Conservation (phyloP, 2,888 invertebrate genomes). For the Macaria liturata region DNA sequence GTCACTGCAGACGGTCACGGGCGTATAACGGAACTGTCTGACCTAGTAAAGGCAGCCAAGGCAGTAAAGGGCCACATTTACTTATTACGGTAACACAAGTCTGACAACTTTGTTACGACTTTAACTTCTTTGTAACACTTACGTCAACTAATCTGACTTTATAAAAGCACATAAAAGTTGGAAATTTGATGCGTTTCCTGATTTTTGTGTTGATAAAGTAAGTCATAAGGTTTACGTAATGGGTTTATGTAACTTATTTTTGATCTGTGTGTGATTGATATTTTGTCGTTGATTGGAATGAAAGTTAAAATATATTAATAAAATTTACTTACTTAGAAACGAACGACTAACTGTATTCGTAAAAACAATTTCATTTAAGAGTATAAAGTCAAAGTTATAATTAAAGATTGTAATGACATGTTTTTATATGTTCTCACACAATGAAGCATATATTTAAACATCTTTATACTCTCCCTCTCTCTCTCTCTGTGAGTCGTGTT, state of each 20-base stretch:
- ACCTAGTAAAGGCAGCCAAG: constrained; percentile 51
- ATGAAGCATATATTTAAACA: too few relatives aligned
- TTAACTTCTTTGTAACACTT: constrained; percentile 1
- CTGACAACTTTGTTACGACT: constrained; percentile 19
- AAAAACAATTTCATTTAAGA: too few relatives aligned
- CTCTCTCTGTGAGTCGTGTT: too few relatives aligned
- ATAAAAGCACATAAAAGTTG: background rate
- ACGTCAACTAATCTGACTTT: constrained; percentile 4
- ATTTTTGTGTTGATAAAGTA: constrained; percentile 2
- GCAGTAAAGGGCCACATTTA: constrained; percentile 53
- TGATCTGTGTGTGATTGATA: constrained; percentile 1
- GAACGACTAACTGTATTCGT: too few relatives aligned
- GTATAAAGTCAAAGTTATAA: too few relatives aligned
- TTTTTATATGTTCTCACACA: too few relatives aligned
- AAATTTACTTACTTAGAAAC: too few relatives aligned
- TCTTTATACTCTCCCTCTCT: too few relatives aligned
- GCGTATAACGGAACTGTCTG: constrained; percentile 67
- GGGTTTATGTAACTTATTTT: background rate
- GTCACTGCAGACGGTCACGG: constrained; percentile 61
- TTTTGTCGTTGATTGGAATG: constrained; percentile 1
- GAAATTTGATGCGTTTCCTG: constrained; percentile 12
- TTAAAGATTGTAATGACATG: too few relatives aligned
- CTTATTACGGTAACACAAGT: constrained; percentile 32
- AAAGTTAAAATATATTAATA: constrained; percentile 4
- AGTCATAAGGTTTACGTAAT: constrained; percentile 2